These are phyloP conservation scores for Andrena fulva DNA, from an alignment of 2,888 invertebrate genomes.

Conservation along the genomic window DNA sequence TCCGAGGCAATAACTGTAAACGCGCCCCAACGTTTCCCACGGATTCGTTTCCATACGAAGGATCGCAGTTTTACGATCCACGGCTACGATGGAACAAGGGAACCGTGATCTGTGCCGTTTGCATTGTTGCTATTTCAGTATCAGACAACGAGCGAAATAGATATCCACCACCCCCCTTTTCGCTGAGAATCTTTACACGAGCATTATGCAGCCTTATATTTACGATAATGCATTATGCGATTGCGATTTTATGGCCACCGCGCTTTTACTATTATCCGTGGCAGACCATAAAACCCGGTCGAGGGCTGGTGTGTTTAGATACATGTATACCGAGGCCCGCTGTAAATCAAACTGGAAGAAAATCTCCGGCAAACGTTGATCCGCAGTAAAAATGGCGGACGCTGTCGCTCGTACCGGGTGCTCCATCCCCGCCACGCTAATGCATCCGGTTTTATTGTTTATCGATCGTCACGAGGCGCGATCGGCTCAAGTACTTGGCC, in stretches of 20 bases:
- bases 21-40: not conserved
- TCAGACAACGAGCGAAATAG: constrained; percentile 39
- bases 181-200: constrained; percentile 58
- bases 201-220: constrained; percentile 69
- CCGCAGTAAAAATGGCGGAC: constrained; percentile 59
- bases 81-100: not conserved
- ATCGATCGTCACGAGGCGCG: not conserved
- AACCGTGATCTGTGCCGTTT: not conserved
- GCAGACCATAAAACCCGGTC: constrained; percentile 62
- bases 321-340: constrained; percentile 52
- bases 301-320: constrained; percentile 37
- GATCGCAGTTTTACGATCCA: constrained; percentile 6
- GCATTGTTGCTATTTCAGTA: constrained; percentile 1
- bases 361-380: constrained; percentile 71
- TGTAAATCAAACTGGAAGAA: constrained; percentile 71
- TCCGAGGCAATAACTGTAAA: not conserved
- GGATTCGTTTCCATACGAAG: not conserved
- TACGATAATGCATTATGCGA: constrained; percentile 80
- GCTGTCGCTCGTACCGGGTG: constrained; percentile 28
- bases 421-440: constrained; percentile 50
- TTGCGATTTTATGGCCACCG: constrained; percentile 77
- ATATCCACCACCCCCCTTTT: constrained; percentile 38
- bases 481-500: not conserved
- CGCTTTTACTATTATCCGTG: constrained; percentile 78
- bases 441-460: constrained; percentile 20